Percentiles rank a stretch among this genome's conserved stretches.
Evolutionary conservation across 1,140 invertebrate species (phyloP).

Genomic region (Aphelenchoides besseyi): DNA sequence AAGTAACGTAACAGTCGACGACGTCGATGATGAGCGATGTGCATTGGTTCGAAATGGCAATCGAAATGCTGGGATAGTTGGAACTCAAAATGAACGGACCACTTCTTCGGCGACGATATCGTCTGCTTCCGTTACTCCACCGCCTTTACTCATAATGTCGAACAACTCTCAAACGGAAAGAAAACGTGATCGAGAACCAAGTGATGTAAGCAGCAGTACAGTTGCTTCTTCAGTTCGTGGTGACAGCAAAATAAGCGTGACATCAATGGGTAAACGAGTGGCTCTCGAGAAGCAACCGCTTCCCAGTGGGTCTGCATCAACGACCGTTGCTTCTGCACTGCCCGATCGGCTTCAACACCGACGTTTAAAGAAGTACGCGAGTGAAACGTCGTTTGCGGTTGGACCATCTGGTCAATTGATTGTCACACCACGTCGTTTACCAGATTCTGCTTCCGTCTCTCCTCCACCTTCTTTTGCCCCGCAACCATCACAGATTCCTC

Average conservation of each 20-base stretch:
- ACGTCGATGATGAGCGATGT: constrained; percentile 4
- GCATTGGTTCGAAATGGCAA: background rate
- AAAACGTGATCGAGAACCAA: background rate
- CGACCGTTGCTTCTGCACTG: constrained; percentile 17
- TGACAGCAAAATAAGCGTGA: background rate
- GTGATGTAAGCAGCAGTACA: background rate
- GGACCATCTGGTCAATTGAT: background rate
- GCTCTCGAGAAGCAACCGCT: background rate
- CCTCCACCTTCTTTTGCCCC: background rate
- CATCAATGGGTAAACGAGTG: background rate
- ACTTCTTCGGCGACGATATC: background rate
- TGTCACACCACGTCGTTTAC: background rate
- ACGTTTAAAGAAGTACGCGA: constrained; percentile 20
- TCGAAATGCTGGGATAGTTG: background rate
- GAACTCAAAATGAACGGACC: background rate
- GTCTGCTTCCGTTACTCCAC: background rate
- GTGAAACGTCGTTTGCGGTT: constrained; percentile 3
- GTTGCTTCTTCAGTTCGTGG: background rate
- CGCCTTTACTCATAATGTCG: background rate
- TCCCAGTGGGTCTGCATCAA: background rate
- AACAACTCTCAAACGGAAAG: background rate
- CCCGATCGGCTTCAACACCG: constrained; percentile 16
- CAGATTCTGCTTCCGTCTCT: background rate
- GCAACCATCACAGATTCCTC: background rate
- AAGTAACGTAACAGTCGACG: background rate